phyloP scores from a whole-genome alignment of 2,888 invertebrate species.

The Hypercompe scribonia region DNA sequence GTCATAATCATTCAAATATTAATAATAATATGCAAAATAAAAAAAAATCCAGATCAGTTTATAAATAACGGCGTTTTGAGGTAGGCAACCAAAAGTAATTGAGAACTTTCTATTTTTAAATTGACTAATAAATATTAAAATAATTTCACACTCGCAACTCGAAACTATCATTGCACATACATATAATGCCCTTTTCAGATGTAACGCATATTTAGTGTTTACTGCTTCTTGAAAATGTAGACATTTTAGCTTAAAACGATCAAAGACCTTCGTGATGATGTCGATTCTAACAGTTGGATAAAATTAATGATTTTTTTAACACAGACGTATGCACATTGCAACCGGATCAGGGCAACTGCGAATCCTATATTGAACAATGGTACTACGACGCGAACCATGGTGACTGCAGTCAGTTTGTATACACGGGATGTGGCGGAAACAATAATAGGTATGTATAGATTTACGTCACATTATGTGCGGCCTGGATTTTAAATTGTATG shows the following conservation, averaged over 20 bases:
- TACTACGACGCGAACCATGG: conserved; percentile 90
- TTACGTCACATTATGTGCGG: not conserved
- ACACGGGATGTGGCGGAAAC: conserved; percentile 97
- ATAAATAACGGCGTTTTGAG: too few relatives aligned
- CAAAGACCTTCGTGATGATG: not conserved
- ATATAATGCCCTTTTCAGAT: too few relatives aligned
- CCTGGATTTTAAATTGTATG: not conserved
- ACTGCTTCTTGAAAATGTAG: not conserved
- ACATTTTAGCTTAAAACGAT: not conserved
- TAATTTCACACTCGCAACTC: too few relatives aligned
- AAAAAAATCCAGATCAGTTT: too few relatives aligned
- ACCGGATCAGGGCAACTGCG: conserved; percentile 91
- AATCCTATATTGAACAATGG: conserved; percentile 90
- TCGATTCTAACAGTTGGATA: not conserved
- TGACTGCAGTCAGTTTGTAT: conserved; percentile 93
- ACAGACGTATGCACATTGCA: conserved; percentile 89
- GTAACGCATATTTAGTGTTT: too few relatives aligned
- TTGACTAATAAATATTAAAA: too few relatives aligned
- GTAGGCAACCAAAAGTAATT: too few relatives aligned
- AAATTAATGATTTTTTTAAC: not conserved
- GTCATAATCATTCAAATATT: too few relatives aligned
- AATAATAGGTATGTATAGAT: conserved; percentile 90
- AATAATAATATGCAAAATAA: too few relatives aligned
- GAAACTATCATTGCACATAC: too few relatives aligned
- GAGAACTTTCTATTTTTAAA: too few relatives aligned